Evolutionary conservation across 2,797 vertebrate genomes (phyloP), one percentile per base, ranked within the genome.

Genomic region (Euphonia xanthogaster): DNA sequence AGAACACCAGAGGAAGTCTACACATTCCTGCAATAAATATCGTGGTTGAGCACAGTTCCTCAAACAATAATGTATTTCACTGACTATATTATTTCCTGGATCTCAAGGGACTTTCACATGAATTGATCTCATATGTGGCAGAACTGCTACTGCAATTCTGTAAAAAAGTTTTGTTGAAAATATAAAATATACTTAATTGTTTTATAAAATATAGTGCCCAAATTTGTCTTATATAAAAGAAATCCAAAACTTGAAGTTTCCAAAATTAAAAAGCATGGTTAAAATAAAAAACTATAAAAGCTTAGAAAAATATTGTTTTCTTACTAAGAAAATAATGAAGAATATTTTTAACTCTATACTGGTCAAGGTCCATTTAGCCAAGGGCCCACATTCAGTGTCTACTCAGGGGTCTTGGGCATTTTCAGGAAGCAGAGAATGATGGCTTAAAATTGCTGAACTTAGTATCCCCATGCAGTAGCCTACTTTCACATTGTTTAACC

Each of bases 241-340:
- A 15, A 6, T 27, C 12, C 7, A 24, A 84, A 73, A 22, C 13
- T n/a, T 20, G 6, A 70, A 19, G 4, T 55, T 79, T 53, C 24
- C 40, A 88, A 79, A 72, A 80, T 37, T 25, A 61, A 65, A 10
- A 73, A 63, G 2, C 1, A 9, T 37, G 33, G 27, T 21, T 1
- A 4, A 73, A 51, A 74, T 55, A n/a, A 55, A 16, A 40, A 35
- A 7, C 14, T 7, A 6, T 17, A 65, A 80, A 37, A 75, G 2
- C 4, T 73, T 67, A 0, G 31, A 51, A 78, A 35, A 30, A 21
- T 18, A 24, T 0, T 0, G 11, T 67, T 82, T 57, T 73, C 57
- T 39, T 66, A 67, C 6, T 23, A 39, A 76, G 44, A 65, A 71
- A 80, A 71, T 27, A 0, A 1, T 44, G 30, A 74, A 67, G 14